phyloP scores from a whole-genome alignment of 2,113 vertebrate species.

The Chaetops frenatus region DNA sequence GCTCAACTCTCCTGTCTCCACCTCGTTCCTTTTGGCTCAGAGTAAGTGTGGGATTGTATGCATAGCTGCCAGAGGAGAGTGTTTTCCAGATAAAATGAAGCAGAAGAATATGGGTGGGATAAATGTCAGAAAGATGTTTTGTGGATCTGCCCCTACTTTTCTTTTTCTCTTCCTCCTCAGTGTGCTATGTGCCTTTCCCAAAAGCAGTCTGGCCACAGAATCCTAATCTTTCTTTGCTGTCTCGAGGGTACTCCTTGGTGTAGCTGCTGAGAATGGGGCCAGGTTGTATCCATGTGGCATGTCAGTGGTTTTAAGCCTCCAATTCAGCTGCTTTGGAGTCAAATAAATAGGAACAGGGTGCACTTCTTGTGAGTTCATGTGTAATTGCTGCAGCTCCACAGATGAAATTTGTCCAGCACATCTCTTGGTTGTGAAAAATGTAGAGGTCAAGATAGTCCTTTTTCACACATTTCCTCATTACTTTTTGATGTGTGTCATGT shows the following conservation, averaged over 20 bases:
- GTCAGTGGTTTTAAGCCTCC: neutral
- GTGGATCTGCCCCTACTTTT: neutral
- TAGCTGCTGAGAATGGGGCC: neutral
- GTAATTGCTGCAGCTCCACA: neutral
- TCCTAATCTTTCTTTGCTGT: neutral
- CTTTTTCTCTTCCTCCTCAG: neutral
- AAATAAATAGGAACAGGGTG: neutral
- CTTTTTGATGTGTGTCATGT: neutral
- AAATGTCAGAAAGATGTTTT: neutral
- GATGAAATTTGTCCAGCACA: neutral
- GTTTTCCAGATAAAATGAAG: neutral
- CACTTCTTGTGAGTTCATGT: neutral
- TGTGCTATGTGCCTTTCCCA: neutral
- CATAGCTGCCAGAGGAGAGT: neutral
- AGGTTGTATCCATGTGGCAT: neutral
- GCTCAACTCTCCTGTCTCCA: neutral
- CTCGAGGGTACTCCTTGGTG: neutral
- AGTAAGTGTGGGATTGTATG: neutral
- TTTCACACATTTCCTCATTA: slow-evolving; percentile 15
- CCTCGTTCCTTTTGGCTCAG: neutral
- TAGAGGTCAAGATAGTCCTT: slow-evolving; percentile 18
- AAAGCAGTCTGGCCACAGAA: neutral
- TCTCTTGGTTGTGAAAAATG: neutral
- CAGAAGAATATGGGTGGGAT: neutral
- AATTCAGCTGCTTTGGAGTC: neutral